Evolutionary conservation across 1,140 invertebrate species (phyloP).

Genomic region (Lethocerus indicus): DNA sequence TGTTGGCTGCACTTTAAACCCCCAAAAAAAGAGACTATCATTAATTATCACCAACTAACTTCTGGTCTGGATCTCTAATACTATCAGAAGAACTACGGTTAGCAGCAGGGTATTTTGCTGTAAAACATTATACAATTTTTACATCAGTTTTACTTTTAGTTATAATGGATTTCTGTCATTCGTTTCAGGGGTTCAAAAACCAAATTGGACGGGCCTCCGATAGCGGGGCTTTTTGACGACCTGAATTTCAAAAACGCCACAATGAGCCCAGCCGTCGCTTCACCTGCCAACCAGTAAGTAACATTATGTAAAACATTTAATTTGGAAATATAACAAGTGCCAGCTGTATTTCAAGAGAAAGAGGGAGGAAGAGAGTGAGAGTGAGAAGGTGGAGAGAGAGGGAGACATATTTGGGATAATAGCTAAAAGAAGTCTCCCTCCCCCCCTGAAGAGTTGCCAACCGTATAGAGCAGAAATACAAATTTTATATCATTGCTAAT

Average conservation of each 20-base stretch:
- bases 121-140: no score
- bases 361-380: neutral
- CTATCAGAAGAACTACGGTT: no score
- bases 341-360: neutral
- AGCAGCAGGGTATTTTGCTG: no score
- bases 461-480: neutral
- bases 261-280: neutral
- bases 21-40: no score
- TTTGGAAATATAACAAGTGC: neutral
- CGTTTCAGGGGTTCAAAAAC: conserved; percentile 1
- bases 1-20: no score
- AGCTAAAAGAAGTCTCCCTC: neutral
- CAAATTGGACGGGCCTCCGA: neutral
- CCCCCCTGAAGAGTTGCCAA: neutral
- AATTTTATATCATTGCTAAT: neutral
- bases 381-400: neutral
- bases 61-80: no score
- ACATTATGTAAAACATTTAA: neutral
- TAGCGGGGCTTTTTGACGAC: conserved; percentile 1
- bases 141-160: no score
- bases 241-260: neutral
- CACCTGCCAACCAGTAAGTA: neutral
- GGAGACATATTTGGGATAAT: neutral
- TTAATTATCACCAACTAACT: no score
- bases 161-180: no score